Percentiles rank a stretch among this genome's conserved stretches.
These are phyloP conservation scores for Lithophane ornitopus DNA, from an alignment of 2,888 invertebrate species.

Conservation along the genomic window DNA sequence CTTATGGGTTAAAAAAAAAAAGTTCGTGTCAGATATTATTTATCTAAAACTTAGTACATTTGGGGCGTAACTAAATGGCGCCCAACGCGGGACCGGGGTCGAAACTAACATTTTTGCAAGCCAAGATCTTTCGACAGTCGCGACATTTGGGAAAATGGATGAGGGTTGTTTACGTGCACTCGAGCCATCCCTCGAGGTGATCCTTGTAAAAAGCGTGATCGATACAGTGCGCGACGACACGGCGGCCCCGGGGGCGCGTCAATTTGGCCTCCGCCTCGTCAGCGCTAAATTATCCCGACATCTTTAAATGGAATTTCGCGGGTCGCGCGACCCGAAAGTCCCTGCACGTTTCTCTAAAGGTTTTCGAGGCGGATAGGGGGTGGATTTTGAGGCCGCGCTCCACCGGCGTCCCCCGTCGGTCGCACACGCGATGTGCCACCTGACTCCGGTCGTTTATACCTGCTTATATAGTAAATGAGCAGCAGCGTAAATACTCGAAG, in stretches of 20 bases:
- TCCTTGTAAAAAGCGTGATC: slow-evolving; percentile 82
- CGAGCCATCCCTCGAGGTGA: slow-evolving; percentile 78
- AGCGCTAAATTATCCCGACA: slow-evolving; percentile 90
- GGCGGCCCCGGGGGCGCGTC: slow-evolving; percentile 85
- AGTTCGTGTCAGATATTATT: slow-evolving; percentile 26
- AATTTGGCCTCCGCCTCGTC: slow-evolving; percentile 88
- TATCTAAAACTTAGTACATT: slow-evolving; percentile 36
- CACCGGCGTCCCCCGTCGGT: slow-evolving; percentile 76
- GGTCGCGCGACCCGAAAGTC: slow-evolving; percentile 82
- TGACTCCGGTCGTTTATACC: slow-evolving; percentile 75
- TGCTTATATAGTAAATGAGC: slow-evolving; percentile 68
- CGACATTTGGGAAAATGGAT: slow-evolving; percentile 76
- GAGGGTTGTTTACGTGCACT: slow-evolving; percentile 84
- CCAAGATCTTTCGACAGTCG: slow-evolving; percentile 76
- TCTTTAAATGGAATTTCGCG: slow-evolving; percentile 90
- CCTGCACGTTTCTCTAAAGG: slow-evolving; percentile 79
- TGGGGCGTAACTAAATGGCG: slow-evolving; percentile 69
- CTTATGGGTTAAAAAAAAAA: no score
- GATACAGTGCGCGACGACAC: slow-evolving; percentile 82
- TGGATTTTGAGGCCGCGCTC: slow-evolving; percentile 77
- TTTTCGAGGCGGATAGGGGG: slow-evolving; percentile 73
- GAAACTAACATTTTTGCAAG: slow-evolving; percentile 70
- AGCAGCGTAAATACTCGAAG: slow-evolving; percentile 54
- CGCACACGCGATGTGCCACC: slow-evolving; percentile 83
- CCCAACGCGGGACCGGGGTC: slow-evolving; percentile 69